Base-by-base conservation (phyloP, 2,113 vertebrate species). In the Peucedramus taeniatus region DNA sequence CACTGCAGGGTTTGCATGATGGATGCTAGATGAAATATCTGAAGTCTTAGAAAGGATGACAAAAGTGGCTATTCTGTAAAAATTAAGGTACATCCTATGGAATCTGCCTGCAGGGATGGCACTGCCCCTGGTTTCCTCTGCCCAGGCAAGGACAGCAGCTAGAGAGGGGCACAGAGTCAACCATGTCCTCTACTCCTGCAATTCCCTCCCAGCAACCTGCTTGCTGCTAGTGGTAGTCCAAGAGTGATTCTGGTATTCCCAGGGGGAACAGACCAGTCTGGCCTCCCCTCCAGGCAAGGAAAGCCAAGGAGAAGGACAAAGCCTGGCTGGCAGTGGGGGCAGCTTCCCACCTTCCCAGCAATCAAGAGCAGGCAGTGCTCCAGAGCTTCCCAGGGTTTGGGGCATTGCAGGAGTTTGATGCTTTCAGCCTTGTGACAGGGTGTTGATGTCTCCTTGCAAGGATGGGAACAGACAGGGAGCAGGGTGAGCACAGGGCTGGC, bases 51-150 rank as follows among this genome's bases (percentile, higher is more conserved):
- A 14, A 44, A 90, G 61, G 2, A 15, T 11, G 11, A 53, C 42
- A 4, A 13, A 18, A 47, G 7, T 0, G 0, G 5, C 18, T 59
- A 37, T 66, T 81, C 49, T 28, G 10, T 45, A 54, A 37, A 51
- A n/a, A 23, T 57, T 39, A 74, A 64, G 30, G 16, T 21, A 3
- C 27, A 39, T 23, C 16, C 16, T 30, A 18, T 3, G 7, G 65
- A 84, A 70, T 30, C 50, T 47, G 49, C 50, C 17, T 26, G 44
- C 44, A 42, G 57, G 49, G 13, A 40, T 26, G 39, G 21, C 26
- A 50, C 27, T 69, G 6, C 1, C 27, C 24, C 24, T 31, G 20
- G 11, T 19, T 93, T 87, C 40, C 35, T 44, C 21, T 68, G 30
- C 23, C 27, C 9, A 23, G 5, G 75, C 28, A 40, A 90, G 79